Base-by-base conservation (phyloP, 2,888 invertebrate genomes). In the Hedya salicella region DNA sequence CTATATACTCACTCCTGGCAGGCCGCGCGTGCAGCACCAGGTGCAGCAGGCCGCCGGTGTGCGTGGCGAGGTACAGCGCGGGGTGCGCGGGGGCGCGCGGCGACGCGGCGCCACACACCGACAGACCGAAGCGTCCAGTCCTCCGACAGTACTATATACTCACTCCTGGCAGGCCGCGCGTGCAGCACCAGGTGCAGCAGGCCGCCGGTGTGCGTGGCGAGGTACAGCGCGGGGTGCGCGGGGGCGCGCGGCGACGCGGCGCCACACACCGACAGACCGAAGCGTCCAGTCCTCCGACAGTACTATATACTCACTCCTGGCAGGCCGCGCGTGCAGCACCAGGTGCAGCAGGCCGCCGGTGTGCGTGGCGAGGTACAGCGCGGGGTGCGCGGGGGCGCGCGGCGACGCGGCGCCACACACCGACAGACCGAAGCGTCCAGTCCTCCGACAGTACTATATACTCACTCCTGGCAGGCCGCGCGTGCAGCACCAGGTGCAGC, bases 201-300 rank as follows among this genome's bases (percentile, higher is more conserved):
- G 2, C 36, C 36, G 36, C 36, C 36, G 36, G 36, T 36, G 36
- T 36, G 36, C 36, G 36, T 25, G 25, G 25, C 36, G 9, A 36
- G 36, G 36, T 36, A 36, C 9, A 36, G 36, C 36, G 36, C 36
- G 36, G 9, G 36, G 9, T 36, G 36, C 25, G 87, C 13, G 96
- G 95, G 19, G 25, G 25, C 25, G 93, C 94, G 61, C 95, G 94
- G 72, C 94, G 25, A 6, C 3, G 25, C 25, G 3, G 25, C 25
- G 3, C 25, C 25, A 6, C 25, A 3, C 25, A 3, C 25, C 25
- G 25, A 3, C 25, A 25, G 25, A 3, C 25, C 25, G 25, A n/a
- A n/a, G n/a, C n/a, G n/a, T 94, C 68, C 77, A 78, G 68, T 95
- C 95, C 74, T 96, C 96, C 1, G 95, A 96, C 1, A 95, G 90